These are phyloP conservation scores for Caenorhabditis latens DNA, from an alignment of 1,140 invertebrate species.

Conservation along the genomic window DNA sequence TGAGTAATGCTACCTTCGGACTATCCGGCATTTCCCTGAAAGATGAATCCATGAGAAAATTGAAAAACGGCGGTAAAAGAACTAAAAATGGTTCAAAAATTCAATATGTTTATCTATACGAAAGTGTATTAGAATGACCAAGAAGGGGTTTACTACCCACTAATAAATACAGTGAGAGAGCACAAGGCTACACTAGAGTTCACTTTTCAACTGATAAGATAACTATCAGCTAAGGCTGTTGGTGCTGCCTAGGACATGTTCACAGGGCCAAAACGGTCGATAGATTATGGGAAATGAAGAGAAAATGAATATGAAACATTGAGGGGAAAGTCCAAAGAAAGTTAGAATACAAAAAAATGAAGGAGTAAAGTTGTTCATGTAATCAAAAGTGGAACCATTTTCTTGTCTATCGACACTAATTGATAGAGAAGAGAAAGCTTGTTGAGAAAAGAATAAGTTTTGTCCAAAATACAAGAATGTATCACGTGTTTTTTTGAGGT, in stretches of 20 bases:
- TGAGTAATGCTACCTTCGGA: slow-evolving; percentile 32
- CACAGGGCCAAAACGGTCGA: background rate
- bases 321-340: background rate
- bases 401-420: slow-evolving; percentile 1
- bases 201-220: slow-evolving; percentile 4
- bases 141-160: background rate
- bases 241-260: background rate
- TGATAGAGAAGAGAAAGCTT: slow-evolving; percentile 18
- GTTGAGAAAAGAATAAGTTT: slow-evolving; percentile 14
- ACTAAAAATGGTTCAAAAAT: background rate
- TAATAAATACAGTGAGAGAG: slow-evolving; percentile 28
- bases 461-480: background rate
- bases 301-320: background rate
- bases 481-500: slow-evolving; percentile 6
- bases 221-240: background rate
- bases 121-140: slow-evolving; percentile 37
- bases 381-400: slow-evolving; percentile 10
- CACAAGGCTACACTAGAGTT: slow-evolving; percentile 50
- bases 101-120: background rate
- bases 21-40: slow-evolving; percentile 31
- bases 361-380: background rate
- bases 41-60: background rate
- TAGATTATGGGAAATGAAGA: background rate
- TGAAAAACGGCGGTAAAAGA: background rate
- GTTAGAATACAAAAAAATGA: background rate